phyloP scores from a whole-genome alignment of 1,140 invertebrate species.

The Dendrolimus kikuchii region DNA sequence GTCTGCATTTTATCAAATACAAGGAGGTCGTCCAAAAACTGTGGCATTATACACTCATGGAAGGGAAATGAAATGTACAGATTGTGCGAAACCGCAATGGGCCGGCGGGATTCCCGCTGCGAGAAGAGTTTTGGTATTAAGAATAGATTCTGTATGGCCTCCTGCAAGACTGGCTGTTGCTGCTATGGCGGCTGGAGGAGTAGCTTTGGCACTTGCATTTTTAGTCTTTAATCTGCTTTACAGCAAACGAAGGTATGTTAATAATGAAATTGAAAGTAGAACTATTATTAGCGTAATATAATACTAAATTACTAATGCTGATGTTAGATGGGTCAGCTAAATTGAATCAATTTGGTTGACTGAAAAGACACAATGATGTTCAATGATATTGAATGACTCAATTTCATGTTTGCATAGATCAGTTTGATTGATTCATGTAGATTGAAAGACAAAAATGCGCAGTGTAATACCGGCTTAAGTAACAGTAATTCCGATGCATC shows the following conservation, averaged over 20 bases:
- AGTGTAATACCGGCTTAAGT: too few species aligned
- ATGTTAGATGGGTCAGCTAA: too few species aligned
- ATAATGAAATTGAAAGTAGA: not conserved
- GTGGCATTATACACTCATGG: slow-evolving; percentile 85
- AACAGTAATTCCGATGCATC: too few species aligned
- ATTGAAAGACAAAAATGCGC: too few species aligned
- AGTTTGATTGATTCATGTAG: too few species aligned
- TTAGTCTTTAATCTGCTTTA: slow-evolving; percentile 91
- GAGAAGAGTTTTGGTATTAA: slow-evolving; percentile 78
- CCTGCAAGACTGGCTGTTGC: slow-evolving; percentile 61
- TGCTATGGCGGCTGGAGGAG: slow-evolving; percentile 81
- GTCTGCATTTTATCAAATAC: slow-evolving; percentile 88
- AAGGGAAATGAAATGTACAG: slow-evolving; percentile 75
- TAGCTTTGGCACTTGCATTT: slow-evolving; percentile 84
- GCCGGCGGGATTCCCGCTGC: slow-evolving; percentile 84
- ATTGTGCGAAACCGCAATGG: slow-evolving; percentile 82
- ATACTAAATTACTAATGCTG: too few species aligned
- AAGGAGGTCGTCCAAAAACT: slow-evolving; percentile 78
- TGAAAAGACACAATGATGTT: too few species aligned
- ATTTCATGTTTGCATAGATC: too few species aligned
- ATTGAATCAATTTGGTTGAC: too few species aligned
- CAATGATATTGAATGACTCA: too few species aligned
- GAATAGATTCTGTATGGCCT: slow-evolving; percentile 82
- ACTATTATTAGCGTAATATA: too few species aligned
- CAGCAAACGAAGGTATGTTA: slow-evolving; percentile 84